Evolutionary conservation across 2,113 vertebrate species (phyloP).

Genomic region (Eublepharis macularius): DNA sequence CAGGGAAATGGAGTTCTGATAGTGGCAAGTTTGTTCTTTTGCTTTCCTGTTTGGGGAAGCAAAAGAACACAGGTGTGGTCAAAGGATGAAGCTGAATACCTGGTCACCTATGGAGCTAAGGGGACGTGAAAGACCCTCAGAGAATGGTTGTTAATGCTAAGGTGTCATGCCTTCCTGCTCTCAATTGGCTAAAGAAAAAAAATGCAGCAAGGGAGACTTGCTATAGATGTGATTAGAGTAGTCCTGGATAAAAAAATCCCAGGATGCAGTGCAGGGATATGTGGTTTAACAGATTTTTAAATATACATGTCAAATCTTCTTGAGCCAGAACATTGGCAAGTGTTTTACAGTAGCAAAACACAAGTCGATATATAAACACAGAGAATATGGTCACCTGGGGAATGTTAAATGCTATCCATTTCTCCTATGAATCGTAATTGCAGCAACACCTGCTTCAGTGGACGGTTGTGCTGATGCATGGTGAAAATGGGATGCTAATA

Average conservation of each 20-base stretch:
- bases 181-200: neutral
- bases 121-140: neutral
- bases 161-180: neutral
- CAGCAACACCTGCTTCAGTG: constrained; percentile 21
- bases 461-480: constrained; percentile 16
- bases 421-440: constrained; percentile 16
- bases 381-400: neutral
- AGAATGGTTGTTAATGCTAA: neutral
- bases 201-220: neutral
- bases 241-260: neutral
- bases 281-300: neutral
- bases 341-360: neutral
- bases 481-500: constrained; percentile 32
- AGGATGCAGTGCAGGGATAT: neutral
- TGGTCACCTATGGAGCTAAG: neutral
- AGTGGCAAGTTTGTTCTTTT: too few relatives aligned
- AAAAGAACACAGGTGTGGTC: too few relatives aligned
- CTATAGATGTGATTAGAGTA: neutral
- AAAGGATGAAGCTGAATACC: neutral
- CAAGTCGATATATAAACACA: neutral
- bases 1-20: neutral
- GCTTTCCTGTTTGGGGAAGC: too few relatives aligned
- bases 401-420: neutral
- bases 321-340: neutral
- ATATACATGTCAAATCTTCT: neutral